Percentiles rank a stretch among this genome's conserved stretches.
Conservation (phyloP, 1,140 invertebrate genomes). For the Hylyphantes graminicola region DNA sequence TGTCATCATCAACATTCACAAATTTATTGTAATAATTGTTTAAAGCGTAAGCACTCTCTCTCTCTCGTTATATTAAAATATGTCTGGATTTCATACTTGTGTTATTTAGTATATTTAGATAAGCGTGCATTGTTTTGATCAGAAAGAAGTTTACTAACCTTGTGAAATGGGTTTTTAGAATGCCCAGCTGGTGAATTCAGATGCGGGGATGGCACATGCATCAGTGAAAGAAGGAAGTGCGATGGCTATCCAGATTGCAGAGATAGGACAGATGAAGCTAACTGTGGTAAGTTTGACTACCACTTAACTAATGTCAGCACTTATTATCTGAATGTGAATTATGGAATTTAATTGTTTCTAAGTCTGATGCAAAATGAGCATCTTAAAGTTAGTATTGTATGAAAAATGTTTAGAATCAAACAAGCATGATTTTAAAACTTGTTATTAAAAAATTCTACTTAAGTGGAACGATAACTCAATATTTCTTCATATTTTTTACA, state of each 20-base stretch:
- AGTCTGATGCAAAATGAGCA: no score
- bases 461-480: no score
- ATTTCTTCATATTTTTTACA: no score
- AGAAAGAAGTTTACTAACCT: neutral
- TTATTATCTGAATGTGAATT: no score
- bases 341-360: no score
- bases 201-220: slow-evolving; percentile 71
- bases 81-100: neutral
- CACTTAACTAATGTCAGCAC: neutral
- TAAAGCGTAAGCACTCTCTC: no score
- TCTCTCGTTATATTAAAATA: neutral
- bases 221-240: slow-evolving; percentile 65
- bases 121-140: neutral
- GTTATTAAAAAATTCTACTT: no score
- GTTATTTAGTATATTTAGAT: neutral
- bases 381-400: no score
- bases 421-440: no score
- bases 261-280: slow-evolving; percentile 64
- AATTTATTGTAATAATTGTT: no score
- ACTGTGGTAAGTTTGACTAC: slow-evolving; percentile 62
- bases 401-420: no score
- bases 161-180: slow-evolving; percentile 15
- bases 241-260: slow-evolving; percentile 70
- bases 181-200: slow-evolving; percentile 61
- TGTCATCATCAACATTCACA: no score